Evolutionary conservation across 2,888 invertebrate species (phyloP).

Genomic region (Alentia gelatinosa): DNA sequence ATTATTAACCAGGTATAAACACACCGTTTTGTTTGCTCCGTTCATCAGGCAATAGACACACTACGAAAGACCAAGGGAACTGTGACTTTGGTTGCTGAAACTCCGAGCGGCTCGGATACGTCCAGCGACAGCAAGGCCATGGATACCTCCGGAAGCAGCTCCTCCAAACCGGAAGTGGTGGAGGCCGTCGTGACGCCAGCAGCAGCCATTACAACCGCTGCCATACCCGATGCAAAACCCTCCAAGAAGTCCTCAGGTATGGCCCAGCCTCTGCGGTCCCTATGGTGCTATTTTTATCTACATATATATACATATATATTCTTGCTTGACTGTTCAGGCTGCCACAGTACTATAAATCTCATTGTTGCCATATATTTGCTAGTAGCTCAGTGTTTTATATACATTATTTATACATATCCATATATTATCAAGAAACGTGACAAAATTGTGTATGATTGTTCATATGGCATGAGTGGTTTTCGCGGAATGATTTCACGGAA

Average conservation of each 20-base stretch:
- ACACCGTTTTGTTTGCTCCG: too few relatives aligned
- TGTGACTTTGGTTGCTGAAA: constrained; percentile 29
- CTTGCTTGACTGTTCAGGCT: background rate
- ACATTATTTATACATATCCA: too few relatives aligned
- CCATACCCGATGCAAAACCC: constrained; percentile 5
- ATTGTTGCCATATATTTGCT: too few relatives aligned
- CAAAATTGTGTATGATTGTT: too few relatives aligned
- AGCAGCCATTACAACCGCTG: background rate
- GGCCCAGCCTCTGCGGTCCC: background rate
- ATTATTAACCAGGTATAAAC: too few relatives aligned
- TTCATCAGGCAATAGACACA: constrained; percentile 53
- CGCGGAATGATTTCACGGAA: too few relatives aligned
- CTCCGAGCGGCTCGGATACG: background rate
- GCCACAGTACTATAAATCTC: too few relatives aligned
- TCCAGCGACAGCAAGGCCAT: constrained; percentile 4
- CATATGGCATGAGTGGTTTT: too few relatives aligned
- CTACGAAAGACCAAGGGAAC: constrained; percentile 46
- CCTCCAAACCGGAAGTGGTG: background rate
- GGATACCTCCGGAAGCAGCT: background rate
- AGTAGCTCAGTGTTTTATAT: too few relatives aligned
- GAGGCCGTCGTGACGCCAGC: background rate
- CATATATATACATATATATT: constrained; percentile 25
- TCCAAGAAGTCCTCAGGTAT: constrained; percentile 10
- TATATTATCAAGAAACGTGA: too few relatives aligned
- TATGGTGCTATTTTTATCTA: background rate